These are phyloP conservation scores for Rhorus exstirpatorius DNA, from an alignment of 2,888 invertebrate genomes.

Conservation along the genomic window DNA sequence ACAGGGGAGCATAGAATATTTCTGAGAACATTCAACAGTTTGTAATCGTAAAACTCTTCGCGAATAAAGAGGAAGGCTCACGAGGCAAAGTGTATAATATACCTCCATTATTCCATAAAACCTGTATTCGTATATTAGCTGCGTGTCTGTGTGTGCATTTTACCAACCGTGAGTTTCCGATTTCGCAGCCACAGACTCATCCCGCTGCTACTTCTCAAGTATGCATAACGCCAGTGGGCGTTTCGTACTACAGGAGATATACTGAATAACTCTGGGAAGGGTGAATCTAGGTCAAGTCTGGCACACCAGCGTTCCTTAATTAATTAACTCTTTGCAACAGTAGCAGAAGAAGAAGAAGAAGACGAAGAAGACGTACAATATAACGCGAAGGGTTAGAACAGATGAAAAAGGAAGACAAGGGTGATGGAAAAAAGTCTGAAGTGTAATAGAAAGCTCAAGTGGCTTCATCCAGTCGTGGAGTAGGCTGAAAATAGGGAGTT, in stretches of 20 bases:
- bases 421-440: constrained; percentile 51
- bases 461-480: constrained; percentile 19
- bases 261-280: constrained; percentile 63
- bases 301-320: constrained; percentile 73
- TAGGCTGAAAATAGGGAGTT: constrained; percentile 28
- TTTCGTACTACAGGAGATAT: constrained; percentile 42
- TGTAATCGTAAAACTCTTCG: too few relatives aligned
- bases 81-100: too few relatives aligned
- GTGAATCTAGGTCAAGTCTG: constrained; percentile 72
- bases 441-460: constrained; percentile 49
- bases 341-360: constrained; percentile 23
- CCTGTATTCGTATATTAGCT: too few relatives aligned
- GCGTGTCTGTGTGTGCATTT: too few relatives aligned
- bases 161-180: background rate
- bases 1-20: too few relatives aligned
- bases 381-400: constrained; percentile 2
- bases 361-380: background rate
- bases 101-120: too few relatives aligned
- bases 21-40: too few relatives aligned
- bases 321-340: constrained; percentile 72
- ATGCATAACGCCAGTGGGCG: constrained; percentile 9
- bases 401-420: constrained; percentile 11
- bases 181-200: constrained; percentile 39
- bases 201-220: background rate
- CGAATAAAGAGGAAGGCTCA: too few relatives aligned